Evolutionary conservation across 2,113 vertebrate genomes (phyloP).

Genomic region (Nesogale talazaci): DNA sequence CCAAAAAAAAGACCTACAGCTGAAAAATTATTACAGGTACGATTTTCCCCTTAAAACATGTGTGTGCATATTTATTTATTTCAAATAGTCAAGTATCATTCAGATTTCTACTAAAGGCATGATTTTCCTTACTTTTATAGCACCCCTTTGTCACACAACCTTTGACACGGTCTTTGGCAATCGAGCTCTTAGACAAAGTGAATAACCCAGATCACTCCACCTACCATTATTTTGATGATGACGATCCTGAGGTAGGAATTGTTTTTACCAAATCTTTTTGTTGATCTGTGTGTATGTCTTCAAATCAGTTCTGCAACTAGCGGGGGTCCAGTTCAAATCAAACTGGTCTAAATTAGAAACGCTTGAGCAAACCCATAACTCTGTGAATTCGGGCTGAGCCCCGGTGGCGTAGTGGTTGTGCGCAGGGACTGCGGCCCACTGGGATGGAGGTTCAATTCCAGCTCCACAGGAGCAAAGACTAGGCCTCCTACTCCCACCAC

Average conservation of each 20-base stretch:
- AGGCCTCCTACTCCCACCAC: too few species aligned
- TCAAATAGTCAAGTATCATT: constrained; percentile 43
- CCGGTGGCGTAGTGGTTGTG: too few species aligned
- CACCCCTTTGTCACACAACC: constrained; percentile 98
- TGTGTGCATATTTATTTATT: too few species aligned
- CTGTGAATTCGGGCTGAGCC: background rate
- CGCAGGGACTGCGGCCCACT: too few species aligned
- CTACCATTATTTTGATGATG: constrained; percentile 96
- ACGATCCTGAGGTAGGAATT: constrained; percentile 95
- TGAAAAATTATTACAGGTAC: constrained; percentile 97
- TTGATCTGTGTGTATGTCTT: background rate
- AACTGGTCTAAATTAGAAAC: background rate
- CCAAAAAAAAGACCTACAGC: constrained; percentile 97
- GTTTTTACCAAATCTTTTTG: background rate
- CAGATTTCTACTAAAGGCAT: constrained; percentile 41
- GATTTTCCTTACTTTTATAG: constrained; percentile 82
- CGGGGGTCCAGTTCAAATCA: background rate
- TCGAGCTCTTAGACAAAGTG: constrained; percentile 97
- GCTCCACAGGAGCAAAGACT: too few species aligned
- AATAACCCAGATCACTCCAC: constrained; percentile 97
- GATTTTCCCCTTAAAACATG: constrained; percentile 54
- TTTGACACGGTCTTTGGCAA: constrained; percentile 95
- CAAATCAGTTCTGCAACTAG: background rate
- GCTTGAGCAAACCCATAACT: background rate
- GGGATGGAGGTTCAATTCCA: too few species aligned